Base-by-base conservation (phyloP, 2,888 invertebrate species). In the Troides oblongomaculatus region DNA sequence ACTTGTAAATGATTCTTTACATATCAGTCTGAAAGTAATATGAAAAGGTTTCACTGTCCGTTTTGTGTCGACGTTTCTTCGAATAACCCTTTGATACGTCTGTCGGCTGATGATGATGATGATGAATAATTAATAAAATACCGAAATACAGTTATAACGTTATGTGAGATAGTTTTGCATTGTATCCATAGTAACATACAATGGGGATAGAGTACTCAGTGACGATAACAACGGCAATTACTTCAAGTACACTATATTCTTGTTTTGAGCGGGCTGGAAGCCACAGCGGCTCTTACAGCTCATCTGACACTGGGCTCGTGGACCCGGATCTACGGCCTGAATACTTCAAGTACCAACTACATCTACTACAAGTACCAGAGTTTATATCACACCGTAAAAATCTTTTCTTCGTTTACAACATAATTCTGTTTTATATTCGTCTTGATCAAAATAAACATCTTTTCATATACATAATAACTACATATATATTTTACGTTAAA, bases 191-290 rank as follows among this genome's bases (percentile, higher is more conserved):
- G 74, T 70, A 73, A 69, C 81, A 83, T 83, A 82, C 81, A 78
- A 77, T 72, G 74, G 75, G 74, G 74, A 75, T 78, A 75, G 72
- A 73, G 72, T 74, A 72, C 73, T 73, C 74, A 74, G 73, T 70
- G 73, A 77, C 76, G 68, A 67, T 73, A 81, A 82, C 79, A 82
- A 84, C 82, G 23, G 81, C 79, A 74, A 74, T 73, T 77, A 79
- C 81, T 83, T 83, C 21, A 21, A 21, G 21, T 21, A 21, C 21
- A 21, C 21, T 21, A 21, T 21, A 21, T 21, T 21, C 21, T 21
- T 21, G 21, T 21, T 21, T 21, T 21, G 21, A 21, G 0, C 21
- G 21, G 21, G 21, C 21, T 21, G 21, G 21, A 21, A 21, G 21
- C 21, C 21, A 21, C 21, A 21, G 21, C 21, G 21, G 21, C 21